These are phyloP conservation scores for Notolabrus celidotus DNA, from an alignment of 2,797 vertebrate species.

Conservation along the genomic window DNA sequence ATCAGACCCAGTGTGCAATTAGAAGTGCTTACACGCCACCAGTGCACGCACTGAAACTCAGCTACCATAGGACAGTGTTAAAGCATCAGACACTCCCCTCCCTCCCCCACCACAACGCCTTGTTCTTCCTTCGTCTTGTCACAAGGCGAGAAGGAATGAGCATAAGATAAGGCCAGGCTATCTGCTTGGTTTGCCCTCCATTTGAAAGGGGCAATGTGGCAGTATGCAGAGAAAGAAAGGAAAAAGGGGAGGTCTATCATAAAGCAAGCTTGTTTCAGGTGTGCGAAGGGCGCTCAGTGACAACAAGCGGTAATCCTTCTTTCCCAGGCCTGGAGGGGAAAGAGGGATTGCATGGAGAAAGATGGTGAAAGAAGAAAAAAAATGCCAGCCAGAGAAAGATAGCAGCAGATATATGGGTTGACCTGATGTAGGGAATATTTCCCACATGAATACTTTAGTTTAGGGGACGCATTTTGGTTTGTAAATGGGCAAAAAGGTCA, in stretches of 20 bases:
- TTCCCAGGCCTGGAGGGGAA: conserved; percentile 53
- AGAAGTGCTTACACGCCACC: conserved; percentile 73
- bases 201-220: conserved; percentile 68
- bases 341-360: conserved; percentile 37
- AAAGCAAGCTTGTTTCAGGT: conserved; percentile 71
- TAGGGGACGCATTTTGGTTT: conserved; percentile 7
- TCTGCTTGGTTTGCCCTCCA: conserved; percentile 69
- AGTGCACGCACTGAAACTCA: conserved; percentile 45
- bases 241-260: conserved; percentile 61
- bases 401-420: conserved; percentile 35
- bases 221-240: conserved; percentile 60
- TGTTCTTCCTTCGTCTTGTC: conserved; percentile 53
- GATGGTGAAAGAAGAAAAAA: conserved; percentile 19
- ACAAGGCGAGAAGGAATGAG: conserved; percentile 48
- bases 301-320: conserved; percentile 67
- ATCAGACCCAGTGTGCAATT: conserved; percentile 69
- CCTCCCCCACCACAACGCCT: conserved; percentile 31
- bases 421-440: conserved; percentile 34
- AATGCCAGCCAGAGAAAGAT: conserved; percentile 38
- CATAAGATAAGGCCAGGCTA: conserved; percentile 72
- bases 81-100: conserved; percentile 46
- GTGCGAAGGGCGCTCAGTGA: conserved; percentile 60
- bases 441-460: conserved; percentile 27
- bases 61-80: conserved; percentile 37
- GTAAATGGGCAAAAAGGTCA: conserved; percentile 32